Evolutionary conservation across 2,797 vertebrate species (phyloP), one percentile per base, ranked within the genome.

Genomic region (Mormyrops boulengeri): DNA sequence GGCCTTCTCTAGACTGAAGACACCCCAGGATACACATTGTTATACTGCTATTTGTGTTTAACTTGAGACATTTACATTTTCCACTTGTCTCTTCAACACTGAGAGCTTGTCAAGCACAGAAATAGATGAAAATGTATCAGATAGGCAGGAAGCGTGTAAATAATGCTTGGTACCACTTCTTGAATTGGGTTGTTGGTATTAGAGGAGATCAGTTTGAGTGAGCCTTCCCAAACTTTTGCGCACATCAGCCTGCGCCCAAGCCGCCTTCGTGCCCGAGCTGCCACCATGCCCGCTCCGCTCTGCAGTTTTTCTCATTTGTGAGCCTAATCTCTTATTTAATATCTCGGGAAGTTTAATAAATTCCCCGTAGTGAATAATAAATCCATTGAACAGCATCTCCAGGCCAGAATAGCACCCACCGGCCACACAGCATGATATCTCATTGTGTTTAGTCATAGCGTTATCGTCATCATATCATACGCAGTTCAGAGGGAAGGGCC

Each of bases 291-390:
- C 9, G 44, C 41, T 84, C 80, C n/a, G 47, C 44, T 50, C 80
- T 3, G 14, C 1, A 2, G 80, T 50, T 55, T 38, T 87, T 55
- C 52, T 38, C 12, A 53, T 55, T 55, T 30, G 52, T 19, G 22
- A 38, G 34, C 85, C 50, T 57, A 30, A 87, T 34, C 52, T 50
- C 49, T 47, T 82, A 47, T 41, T 44, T 82, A 41, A 47, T 85
- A 85, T 50, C 80, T 22, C 80, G 22, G 80, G 80, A 50, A 85
- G 19, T 85, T 80, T 85, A 47, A 85, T 85, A 87, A 87, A 87
- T 38, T 57, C 50, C 85, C 14, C 2, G 11, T 55, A 55, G 80
- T 26, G 52, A 55, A 55, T 55, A 87, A 87, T 87, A 55, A 38
- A 38, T 57, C 30, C 55, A 17, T 55, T 14, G 85, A 87, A 34